Evolutionary conservation across 2,797 vertebrate species (phyloP), one percentile per base, ranked within the genome.

Genomic region (Clarias fuscus): DNA sequence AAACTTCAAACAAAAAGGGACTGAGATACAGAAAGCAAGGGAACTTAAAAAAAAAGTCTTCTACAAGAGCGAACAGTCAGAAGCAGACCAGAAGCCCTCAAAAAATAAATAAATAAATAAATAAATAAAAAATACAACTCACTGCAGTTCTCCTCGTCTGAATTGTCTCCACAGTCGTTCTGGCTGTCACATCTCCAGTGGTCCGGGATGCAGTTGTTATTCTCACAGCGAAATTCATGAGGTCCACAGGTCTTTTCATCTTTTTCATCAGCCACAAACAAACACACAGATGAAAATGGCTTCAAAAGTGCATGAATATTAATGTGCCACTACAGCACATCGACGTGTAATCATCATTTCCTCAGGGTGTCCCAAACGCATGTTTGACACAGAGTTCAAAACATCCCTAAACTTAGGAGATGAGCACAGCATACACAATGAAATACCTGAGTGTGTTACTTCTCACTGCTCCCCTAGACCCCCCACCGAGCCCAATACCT

Each of bases 181-280:
- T 99, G 98, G 90, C 97, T 97, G 94, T 99, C 98, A 92, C 98
- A 99, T 85, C 96, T 95, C 98, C 98, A 99, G 82, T 99, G 98
- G 92, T 99, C 98, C 13, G 98, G 98, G 93, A 99, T 99, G 93
- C 98, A 99, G 95, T 99, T 99, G 96, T 97, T 99, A 95, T 99
- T 99, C 95, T 97, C 96, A 86, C 98, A 99, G 90, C 97, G 98
- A 92, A 98, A 99, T 93, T 99, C 97, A 90, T 99, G 98, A 93
- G 98, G 97, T 80, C 98, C 98, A 86, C 98, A 99, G 15, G 98
- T 99, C 95, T 99, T 99, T 95, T 99, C 99, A 96, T 99, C 98
- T 99, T 93, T 90, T 94, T 88, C 95, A 95, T 90, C 91, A 94
- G 90, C 93, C 92, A 93, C 91, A 95, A 93, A 94, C 93, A 95